Evolutionary conservation across 2,888 invertebrate species (phyloP), one percentile per base, ranked within the genome.

Genomic region (Drosophila mercatorum): DNA sequence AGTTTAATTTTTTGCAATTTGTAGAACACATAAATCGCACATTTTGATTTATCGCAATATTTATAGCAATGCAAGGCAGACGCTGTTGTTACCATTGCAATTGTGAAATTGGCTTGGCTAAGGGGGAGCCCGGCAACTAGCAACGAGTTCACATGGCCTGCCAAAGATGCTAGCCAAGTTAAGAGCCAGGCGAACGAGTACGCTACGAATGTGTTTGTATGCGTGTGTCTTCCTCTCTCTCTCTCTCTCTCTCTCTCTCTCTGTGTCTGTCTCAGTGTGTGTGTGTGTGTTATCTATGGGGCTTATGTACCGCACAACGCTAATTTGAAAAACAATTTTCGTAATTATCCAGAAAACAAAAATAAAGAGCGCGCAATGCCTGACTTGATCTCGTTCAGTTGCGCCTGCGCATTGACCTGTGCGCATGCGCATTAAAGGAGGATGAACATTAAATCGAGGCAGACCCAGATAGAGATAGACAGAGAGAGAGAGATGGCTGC

Each of bases 311-410:
- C 88, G 87, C 87, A 87, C 88, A 90, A 91, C 92, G 91, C 91
- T 92, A 92, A 92, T 92, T 92, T 92, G 89, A 86, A 91, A 89
- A 92, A 92, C 92, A 92, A 92, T 92, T 92, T 92, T 90, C 91
- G 91, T 92, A 92, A 92, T 92, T 92, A 92, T 91, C 88, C 85
- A 80, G 81, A 89, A 88, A 89, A 81, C 75, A 76, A 66, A 68
- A 72, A 72, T 57, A 75, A 73, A 78, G 65, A 71, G 58, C 44
- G 71, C 65, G 68, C 71, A 80, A 80, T 76, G 74, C 57, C 59
- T 55, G 69, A 75, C 63, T 75, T 80, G 85, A 86, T 89, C 89
- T 86, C 79, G 85, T 86, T 86, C 89, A 79, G 89, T 86, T 87
- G 89, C 87, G 76, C 80, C 76, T 80, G 80, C 80, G 86, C 83